Evolutionary conservation across 2,113 vertebrate species (phyloP), one percentile per base, ranked within the genome.

Genomic region (Clarias batrachus): DNA sequence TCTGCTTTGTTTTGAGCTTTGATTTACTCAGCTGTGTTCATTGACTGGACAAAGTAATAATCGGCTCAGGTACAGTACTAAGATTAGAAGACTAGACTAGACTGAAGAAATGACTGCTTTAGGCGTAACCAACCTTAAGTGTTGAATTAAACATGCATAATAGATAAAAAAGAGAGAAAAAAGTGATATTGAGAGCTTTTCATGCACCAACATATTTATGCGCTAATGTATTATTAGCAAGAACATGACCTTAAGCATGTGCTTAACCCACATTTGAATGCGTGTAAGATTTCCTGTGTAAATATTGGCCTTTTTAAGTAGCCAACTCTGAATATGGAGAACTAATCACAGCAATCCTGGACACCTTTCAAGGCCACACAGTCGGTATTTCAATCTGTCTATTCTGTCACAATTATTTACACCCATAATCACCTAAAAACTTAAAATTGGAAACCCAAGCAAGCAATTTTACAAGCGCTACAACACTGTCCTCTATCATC

Each of bases 401-500:
- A 41, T 81, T 62, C 30, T 81, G 57, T 41, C 57, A 62, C 23
- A 81, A 23, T 81, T 81, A 81, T 81, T 81, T 62, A 80, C 37
- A 27, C 14, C 78, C 16, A 19, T 81, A 23, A 81, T 80, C 23
- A 81, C 19, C 30, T 17, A 9, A n/a, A 78, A 78, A 54, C 25
- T 9, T 56, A 8, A 62, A 81, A 81, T 25, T 30, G 21, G 59
- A 41, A 81, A 81, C 78, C 59, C 57, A 41, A 81, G 41, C 78
- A 23, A 41, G 56, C 27, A 19, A n/a, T n/a, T 76, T 52, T 23
- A 52, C 12, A 14, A 78, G 25, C 9, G 2, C 62, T 30, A 27
- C 63, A 70, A 54, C 62, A 83, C 52, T 74, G 54, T 63, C 79
- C 78, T 73, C 65, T 14, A 86, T 86, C 57, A 82, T 63, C 54